phyloP scores from a whole-genome alignment of 2,113 vertebrate species.

The Channa argus region DNA sequence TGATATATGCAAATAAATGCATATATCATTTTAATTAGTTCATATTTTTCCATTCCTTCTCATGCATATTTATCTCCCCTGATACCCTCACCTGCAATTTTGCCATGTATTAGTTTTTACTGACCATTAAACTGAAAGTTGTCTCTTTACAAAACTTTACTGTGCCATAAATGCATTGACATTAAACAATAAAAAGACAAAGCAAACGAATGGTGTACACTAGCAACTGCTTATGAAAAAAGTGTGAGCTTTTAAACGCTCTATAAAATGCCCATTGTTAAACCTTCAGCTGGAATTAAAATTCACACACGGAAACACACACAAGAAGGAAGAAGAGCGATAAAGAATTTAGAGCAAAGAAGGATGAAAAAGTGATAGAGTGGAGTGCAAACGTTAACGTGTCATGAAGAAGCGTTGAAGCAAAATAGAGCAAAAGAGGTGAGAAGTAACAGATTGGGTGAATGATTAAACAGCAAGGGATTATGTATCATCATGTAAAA shows the following conservation, averaged over 20 bases:
- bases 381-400: constrained; percentile 28
- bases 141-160: constrained; percentile 15
- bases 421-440: constrained; percentile 36
- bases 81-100: too few relatives aligned
- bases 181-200: constrained; percentile 26
- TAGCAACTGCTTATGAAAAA: constrained; percentile 12
- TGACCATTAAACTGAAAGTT: constrained; percentile 15
- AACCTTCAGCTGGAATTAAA: background rate
- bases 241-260: constrained; percentile 5
- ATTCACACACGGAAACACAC: background rate
- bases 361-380: constrained; percentile 20
- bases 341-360: constrained; percentile 6
- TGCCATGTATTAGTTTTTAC: constrained; percentile 12
- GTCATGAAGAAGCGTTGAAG: background rate
- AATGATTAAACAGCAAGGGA: constrained; percentile 24
- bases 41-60: too few relatives aligned
- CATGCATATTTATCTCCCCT: too few relatives aligned
- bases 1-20: too few relatives aligned
- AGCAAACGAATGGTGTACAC: background rate
- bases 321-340: background rate
- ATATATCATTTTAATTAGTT: too few relatives aligned
- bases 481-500: constrained; percentile 56
- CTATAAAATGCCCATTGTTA: background rate
- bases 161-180: constrained; percentile 10
- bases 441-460: constrained; percentile 34